Conservation (phyloP, 1,140 invertebrate genomes). For the Chrysoperla carnea region DNA sequence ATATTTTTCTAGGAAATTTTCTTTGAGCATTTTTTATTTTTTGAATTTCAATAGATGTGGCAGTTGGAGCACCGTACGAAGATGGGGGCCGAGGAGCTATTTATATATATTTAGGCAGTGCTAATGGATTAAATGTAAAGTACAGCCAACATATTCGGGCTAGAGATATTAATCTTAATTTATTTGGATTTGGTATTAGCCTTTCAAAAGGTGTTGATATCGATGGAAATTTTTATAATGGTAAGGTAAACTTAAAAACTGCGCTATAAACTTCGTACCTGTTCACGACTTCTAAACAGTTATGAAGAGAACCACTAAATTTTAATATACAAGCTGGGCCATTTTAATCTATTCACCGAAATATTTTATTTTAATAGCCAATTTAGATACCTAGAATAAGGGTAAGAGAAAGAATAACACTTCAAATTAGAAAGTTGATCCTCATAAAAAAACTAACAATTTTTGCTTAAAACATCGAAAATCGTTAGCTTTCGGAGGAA, state of each 20-base stretch:
- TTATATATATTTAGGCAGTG: constrained; percentile 28
- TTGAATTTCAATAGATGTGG: constrained; percentile 21
- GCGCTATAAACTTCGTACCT: no score
- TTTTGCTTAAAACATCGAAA: no score
- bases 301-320: no score
- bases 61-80: constrained; percentile 31
- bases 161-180: constrained; percentile 13
- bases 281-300: no score
- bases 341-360: no score
- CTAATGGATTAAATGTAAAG: constrained; percentile 22
- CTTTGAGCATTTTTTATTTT: neutral
- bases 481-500: no score
- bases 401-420: neutral
- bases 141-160: constrained; percentile 26
- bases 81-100: constrained; percentile 25
- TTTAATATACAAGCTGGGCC: no score
- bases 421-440: no score
- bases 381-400: neutral
- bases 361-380: constrained; percentile 1
- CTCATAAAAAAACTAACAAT: no score
- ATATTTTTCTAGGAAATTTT: neutral
- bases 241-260: constrained; percentile 12
- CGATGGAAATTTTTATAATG: constrained; percentile 24
- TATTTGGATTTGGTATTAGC: constrained; percentile 29
- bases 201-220: constrained; percentile 27